Percentiles rank a stretch among this genome's conserved stretches.
Evolutionary conservation across 2,888 invertebrate species (phyloP).

Genomic region (Gymnocheta viridis): DNA sequence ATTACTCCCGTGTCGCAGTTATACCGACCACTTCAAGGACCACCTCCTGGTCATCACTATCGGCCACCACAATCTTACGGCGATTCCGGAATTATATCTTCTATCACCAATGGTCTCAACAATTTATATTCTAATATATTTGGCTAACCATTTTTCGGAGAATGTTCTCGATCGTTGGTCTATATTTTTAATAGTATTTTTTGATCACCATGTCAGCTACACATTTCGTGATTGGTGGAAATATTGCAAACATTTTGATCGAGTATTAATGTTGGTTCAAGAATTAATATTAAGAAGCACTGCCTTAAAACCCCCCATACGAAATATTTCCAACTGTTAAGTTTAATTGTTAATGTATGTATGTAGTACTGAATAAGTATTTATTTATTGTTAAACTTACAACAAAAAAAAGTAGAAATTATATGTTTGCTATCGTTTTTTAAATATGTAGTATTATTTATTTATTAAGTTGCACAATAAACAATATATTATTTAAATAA

Average conservation of each 20-base stretch:
- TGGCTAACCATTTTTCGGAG: constrained; percentile 83
- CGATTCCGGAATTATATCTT: constrained; percentile 87
- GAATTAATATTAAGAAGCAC: constrained; percentile 25
- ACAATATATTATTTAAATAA: not conserved
- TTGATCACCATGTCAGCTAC: constrained; percentile 69
- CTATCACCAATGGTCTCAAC: constrained; percentile 89
- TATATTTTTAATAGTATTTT: constrained; percentile 51
- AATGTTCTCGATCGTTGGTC: not conserved
- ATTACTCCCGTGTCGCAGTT: constrained; percentile 77
- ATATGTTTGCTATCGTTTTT: constrained; percentile 65
- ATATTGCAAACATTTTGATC: constrained; percentile 62
- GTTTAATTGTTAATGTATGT: constrained; percentile 24
- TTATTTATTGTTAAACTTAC: constrained; percentile 63
- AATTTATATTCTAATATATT: constrained; percentile 90
- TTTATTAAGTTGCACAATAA: constrained; percentile 39
- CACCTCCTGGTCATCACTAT: constrained; percentile 82
- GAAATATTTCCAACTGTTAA: constrained; percentile 2
- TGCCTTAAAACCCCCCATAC: constrained; percentile 38
- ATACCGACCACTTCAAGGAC: constrained; percentile 66
- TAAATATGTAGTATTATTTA: constrained; percentile 53
- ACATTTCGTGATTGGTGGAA: constrained; percentile 42
- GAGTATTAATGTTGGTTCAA: constrained; percentile 23
- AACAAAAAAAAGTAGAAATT: constrained; percentile 36
- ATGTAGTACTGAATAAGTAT: constrained; percentile 19
- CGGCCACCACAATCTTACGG: constrained; percentile 83